These are phyloP conservation scores for Climacteris rufus DNA, from an alignment of 2,113 vertebrate genomes.

Conservation along the genomic window DNA sequence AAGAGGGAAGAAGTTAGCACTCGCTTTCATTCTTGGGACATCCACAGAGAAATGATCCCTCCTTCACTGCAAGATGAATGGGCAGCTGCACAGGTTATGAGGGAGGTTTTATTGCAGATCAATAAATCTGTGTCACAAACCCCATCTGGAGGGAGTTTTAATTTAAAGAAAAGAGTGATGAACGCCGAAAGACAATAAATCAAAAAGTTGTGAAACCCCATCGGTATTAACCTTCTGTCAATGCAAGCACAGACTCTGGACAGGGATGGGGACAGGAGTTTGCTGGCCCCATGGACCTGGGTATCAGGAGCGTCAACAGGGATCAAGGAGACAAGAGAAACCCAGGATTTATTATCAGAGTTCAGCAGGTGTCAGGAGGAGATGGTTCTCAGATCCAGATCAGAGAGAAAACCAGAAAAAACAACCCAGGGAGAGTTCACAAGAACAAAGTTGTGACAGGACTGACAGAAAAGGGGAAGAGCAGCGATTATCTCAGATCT, in stretches of 20 bases:
- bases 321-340: not conserved
- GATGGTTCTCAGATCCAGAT: slow-evolving; percentile 23
- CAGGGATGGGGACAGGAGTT: slow-evolving; percentile 17
- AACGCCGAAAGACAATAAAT: slow-evolving; percentile 72
- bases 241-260: slow-evolving; percentile 8
- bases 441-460: not conserved
- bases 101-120: slow-evolving; percentile 81
- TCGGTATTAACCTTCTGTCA: slow-evolving; percentile 70
- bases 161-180: slow-evolving; percentile 82
- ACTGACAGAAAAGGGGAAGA: not conserved
- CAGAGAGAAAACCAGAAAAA: not conserved
- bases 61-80: slow-evolving; percentile 74
- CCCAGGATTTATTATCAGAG: slow-evolving; percentile 39
- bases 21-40: slow-evolving; percentile 72
- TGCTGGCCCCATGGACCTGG: not conserved
- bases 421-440: not conserved
- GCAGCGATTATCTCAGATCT: not conserved
- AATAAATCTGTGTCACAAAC: slow-evolving; percentile 81
- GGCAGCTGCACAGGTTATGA: slow-evolving; percentile 78
- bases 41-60: slow-evolving; percentile 70
- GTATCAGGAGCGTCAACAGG: not conserved
- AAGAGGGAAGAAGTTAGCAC: slow-evolving; percentile 54
- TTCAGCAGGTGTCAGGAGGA: slow-evolving; percentile 30
- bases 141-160: slow-evolving; percentile 83
- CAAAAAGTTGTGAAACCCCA: slow-evolving; percentile 74